Conservation (phyloP, 2,113 vertebrate genomes). For the Chaenocephalus aceratus region DNA sequence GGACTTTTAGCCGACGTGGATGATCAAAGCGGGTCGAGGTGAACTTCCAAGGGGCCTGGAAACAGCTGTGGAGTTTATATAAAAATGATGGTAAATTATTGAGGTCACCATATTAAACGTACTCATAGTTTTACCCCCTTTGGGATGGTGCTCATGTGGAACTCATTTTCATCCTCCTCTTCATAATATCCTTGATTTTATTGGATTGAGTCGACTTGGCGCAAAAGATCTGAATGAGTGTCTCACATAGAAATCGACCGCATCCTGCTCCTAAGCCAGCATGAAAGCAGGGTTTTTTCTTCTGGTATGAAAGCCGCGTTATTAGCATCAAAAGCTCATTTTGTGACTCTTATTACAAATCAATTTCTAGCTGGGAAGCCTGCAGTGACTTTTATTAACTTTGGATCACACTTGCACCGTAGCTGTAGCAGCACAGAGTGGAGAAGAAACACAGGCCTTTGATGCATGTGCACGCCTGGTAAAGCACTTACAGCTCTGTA, state of each 20-base stretch:
- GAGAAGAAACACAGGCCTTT: background rate
- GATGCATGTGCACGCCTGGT: constrained; percentile 16
- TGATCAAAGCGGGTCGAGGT: constrained; percentile 45
- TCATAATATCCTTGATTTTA: constrained; percentile 72
- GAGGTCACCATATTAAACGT: constrained; percentile 70
- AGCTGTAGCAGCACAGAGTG: constrained; percentile 6
- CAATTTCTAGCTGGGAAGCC: background rate
- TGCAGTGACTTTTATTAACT: constrained; percentile 34
- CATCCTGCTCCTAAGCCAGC: constrained; percentile 28
- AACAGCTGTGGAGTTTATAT: constrained; percentile 67
- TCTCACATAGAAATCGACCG: constrained; percentile 39
- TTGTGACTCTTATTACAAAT: constrained; percentile 23
- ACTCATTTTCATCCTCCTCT: constrained; percentile 67
- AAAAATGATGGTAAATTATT: constrained; percentile 61
- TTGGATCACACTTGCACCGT: constrained; percentile 19
- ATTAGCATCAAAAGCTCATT: constrained; percentile 17
- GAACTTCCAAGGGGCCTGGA: constrained; percentile 51
- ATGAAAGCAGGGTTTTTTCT: constrained; percentile 1
- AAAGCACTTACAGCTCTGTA: constrained; percentile 37
- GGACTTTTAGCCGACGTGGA: constrained; percentile 17
- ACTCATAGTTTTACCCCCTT: constrained; percentile 63
- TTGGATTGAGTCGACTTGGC: constrained; percentile 52
- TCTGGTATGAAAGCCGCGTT: background rate
- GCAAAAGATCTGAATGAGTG: constrained; percentile 41
- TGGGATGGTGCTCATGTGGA: constrained; percentile 73